Conservation (phyloP, 92 coral and sea anemone species). For the Porites cylindrica region DNA sequence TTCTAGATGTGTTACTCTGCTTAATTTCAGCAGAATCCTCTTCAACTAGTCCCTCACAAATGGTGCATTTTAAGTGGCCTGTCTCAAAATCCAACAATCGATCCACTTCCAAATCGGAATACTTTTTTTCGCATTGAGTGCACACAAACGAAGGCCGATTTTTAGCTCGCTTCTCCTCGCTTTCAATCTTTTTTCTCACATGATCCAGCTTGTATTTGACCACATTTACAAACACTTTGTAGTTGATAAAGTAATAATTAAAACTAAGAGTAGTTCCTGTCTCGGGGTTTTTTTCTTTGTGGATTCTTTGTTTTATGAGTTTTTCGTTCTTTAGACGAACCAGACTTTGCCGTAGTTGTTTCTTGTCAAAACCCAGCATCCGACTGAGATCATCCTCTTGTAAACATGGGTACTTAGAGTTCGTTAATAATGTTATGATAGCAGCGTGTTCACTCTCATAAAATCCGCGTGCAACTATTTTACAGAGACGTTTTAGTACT, state of each 20-base stretch:
- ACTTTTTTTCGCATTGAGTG: slow-evolving; percentile 79
- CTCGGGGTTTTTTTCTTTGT: slow-evolving; percentile 92
- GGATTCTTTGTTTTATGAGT: slow-evolving; percentile 89
- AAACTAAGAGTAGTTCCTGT: slow-evolving; percentile 85
- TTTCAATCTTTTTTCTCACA: slow-evolving; percentile 95
- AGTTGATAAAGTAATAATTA: slow-evolving; percentile 93
- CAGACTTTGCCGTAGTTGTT: slow-evolving; percentile 85
- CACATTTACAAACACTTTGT: slow-evolving; percentile 95
- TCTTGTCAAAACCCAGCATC: slow-evolving; percentile 88
- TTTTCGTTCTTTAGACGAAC: slow-evolving; percentile 93
- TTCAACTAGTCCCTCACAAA: slow-evolving; percentile 88
- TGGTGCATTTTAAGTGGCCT: slow-evolving; percentile 80
- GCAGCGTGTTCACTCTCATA: slow-evolving; percentile 94
- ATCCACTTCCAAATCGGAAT: slow-evolving; percentile 94
- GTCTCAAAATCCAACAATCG: slow-evolving; percentile 84
- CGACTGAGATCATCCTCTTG: slow-evolving; percentile 96
- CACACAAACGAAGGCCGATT: slow-evolving; percentile 97
- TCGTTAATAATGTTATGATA: slow-evolving; percentile 82
- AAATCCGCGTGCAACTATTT: slow-evolving; percentile 84
- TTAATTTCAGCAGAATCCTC: slow-evolving; percentile 89
- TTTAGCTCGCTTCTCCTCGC: slow-evolving; percentile 96
- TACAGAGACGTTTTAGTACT: slow-evolving; percentile 86
- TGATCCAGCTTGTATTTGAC: slow-evolving; percentile 96
- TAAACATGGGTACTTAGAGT: slow-evolving; percentile 88
- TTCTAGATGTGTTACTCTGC: slow-evolving; percentile 85